Conservation (phyloP, 2,113 vertebrate species). For the Notothenia coriiceps region DNA sequence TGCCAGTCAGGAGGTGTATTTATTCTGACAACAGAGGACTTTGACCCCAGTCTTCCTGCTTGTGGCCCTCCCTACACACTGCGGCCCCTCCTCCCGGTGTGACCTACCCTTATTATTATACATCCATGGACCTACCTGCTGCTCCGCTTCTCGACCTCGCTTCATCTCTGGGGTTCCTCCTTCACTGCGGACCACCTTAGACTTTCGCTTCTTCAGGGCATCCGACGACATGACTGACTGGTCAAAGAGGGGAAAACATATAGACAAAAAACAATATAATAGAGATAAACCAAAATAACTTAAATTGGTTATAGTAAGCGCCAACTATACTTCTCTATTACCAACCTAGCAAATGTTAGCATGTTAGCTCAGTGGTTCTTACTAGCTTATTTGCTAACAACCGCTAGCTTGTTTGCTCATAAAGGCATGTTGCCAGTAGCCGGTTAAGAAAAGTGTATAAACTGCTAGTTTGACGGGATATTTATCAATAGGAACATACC, state of each 20-base stretch:
- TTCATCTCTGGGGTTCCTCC: conserved; percentile 89
- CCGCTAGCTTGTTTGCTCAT: conserved; percentile 5
- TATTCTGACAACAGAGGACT: neutral
- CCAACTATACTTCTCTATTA: neutral
- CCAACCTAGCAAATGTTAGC: conserved; percentile 38
- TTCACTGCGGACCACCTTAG: conserved; percentile 94
- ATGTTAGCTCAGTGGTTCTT: neutral
- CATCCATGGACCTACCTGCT: conserved; percentile 84
- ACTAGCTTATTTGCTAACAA: conserved; percentile 33
- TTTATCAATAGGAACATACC: conserved; percentile 7
- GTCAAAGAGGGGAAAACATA: fast-evolving
- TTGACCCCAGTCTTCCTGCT: neutral
- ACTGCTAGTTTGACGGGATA: neutral
- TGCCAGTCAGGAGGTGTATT: no score
- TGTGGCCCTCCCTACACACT: neutral
- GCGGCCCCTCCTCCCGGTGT: neutral
- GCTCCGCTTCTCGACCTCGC: conserved; percentile 88
- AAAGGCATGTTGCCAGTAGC: neutral
- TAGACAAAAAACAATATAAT: neutral
- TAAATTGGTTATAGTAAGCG: fast-evolving
- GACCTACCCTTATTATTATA: conserved; percentile 73
- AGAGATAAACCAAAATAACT: neutral
- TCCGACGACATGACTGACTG: conserved; percentile 84
- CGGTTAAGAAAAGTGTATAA: neutral
- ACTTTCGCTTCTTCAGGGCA: conserved; percentile 92